A percentile compares a stretch with the other conserved stretches of the same genome.
These are phyloP conservation scores for Eulemur macaco DNA, from an alignment of 2,113 vertebrate genomes.

Conservation along the genomic window DNA sequence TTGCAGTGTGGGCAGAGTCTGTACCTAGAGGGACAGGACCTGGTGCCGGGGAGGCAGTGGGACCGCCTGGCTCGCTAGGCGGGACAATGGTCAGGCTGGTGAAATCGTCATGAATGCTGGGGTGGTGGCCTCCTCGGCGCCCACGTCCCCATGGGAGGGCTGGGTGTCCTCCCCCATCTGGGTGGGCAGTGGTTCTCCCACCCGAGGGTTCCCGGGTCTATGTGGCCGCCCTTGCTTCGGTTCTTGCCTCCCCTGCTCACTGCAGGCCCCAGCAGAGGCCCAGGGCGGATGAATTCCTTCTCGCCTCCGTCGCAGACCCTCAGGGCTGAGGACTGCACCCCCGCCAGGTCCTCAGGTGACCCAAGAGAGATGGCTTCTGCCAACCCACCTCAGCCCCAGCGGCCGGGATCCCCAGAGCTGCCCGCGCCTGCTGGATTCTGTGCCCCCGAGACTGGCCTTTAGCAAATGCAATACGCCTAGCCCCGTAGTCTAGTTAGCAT, in stretches of 20 bases:
- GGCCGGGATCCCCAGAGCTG: conserved; percentile 58
- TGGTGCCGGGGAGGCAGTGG: rapidly evolving
- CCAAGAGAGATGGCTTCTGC: no score
- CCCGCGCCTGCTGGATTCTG: conserved; percentile 67
- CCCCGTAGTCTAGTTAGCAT: conserved; percentile 80
- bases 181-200: background rate
- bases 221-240: background rate
- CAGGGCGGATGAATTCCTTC: no score
- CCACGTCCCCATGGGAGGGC: rapidly evolving
- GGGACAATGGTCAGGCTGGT: background rate
- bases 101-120: rapidly evolving
- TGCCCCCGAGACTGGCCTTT: conserved; percentile 80
- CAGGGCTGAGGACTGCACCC: background rate
- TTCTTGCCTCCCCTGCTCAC: background rate
- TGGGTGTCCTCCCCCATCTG: background rate
- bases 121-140: rapidly evolving
- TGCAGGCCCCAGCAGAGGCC: background rate
- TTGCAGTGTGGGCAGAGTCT: no score
- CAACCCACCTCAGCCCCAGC: background rate
- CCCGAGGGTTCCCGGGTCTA: background rate
- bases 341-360: rapidly evolving
- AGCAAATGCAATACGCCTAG: conserved; percentile 69
- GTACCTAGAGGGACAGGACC: rapidly evolving
- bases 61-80: rapidly evolving
- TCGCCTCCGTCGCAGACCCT: rapidly evolving